Conservation (phyloP, 23 tunicate species). For the Ciona savignyi region DNA sequence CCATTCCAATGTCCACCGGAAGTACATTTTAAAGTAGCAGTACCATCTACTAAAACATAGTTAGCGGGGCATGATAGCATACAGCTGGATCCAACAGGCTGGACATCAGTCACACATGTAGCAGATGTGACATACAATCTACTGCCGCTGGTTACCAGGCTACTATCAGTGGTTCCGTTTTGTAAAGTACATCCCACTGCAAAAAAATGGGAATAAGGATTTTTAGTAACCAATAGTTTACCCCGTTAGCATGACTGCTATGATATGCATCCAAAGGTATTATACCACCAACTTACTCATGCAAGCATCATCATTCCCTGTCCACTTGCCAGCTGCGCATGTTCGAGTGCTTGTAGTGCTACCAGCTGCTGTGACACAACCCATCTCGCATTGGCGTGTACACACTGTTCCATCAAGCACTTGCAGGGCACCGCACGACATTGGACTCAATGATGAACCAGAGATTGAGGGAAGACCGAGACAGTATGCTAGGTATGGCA, state of each 20-base stretch:
- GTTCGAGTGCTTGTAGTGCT: neutral
- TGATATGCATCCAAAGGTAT: too few species aligned
- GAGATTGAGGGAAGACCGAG: neutral
- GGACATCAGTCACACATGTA: slow-evolving; percentile 9
- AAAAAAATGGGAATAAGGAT: too few species aligned
- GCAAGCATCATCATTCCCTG: neutral
- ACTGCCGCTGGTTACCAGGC: neutral
- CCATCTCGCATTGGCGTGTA: neutral
- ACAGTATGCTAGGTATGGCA: neutral
- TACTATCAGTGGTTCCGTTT: slow-evolving; percentile 7
- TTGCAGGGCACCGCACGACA: neutral
- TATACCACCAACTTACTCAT: neutral
- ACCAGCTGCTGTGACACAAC: neutral
- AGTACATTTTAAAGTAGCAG: slow-evolving; percentile 2
- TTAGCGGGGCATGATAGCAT: slow-evolving; percentile 23
- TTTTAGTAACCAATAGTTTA: neutral
- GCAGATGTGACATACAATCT: slow-evolving; percentile 10
- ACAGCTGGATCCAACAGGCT: slow-evolving; percentile 1
- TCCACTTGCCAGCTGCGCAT: neutral
- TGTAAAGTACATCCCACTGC: neutral
- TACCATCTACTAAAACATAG: slow-evolving; percentile 9
- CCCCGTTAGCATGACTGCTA: too few species aligned
- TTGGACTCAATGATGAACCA: neutral
- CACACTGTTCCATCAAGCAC: neutral
- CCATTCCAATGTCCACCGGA: neutral